Evolutionary conservation across 2,113 vertebrate genomes (phyloP).

Genomic region (Cichladusa arquata): DNA sequence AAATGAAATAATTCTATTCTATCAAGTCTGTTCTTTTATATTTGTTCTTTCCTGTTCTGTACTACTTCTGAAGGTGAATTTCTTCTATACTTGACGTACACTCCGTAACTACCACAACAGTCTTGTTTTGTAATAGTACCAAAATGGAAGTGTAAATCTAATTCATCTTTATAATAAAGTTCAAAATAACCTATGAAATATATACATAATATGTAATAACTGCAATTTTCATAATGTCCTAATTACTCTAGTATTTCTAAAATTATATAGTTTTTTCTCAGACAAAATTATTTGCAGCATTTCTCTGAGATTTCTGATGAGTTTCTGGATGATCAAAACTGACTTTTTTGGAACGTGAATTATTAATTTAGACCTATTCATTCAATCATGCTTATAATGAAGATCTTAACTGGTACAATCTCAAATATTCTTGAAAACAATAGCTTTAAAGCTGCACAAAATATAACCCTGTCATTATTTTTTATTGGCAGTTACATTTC

Average conservation of each 20-base stretch:
- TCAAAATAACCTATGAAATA: not conserved
- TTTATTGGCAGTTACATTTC: not conserved
- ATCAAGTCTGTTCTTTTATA: not conserved
- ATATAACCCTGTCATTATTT: not conserved
- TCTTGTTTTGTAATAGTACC: not conserved
- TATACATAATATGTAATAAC: not conserved
- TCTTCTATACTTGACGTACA: not conserved
- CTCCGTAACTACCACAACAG: not conserved
- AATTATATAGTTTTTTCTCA: rapidly evolving
- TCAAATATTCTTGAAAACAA: not conserved
- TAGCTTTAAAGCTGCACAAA: not conserved
- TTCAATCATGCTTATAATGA: not conserved
- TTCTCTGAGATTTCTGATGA: not conserved
- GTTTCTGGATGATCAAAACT: not conserved
- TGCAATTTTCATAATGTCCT: not conserved
- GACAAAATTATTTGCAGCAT: not conserved
- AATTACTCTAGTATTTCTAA: not conserved
- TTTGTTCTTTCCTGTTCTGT: not conserved
- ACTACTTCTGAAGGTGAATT: not conserved
- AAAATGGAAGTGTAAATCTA: not conserved
- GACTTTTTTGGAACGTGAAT: not conserved
- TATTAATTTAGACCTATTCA: not conserved
- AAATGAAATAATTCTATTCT: not conserved
- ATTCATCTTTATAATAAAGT: not conserved
- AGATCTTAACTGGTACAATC: not conserved